Base-by-base conservation (phyloP, 2,888 invertebrate genomes). In the Tinea trinotella region DNA sequence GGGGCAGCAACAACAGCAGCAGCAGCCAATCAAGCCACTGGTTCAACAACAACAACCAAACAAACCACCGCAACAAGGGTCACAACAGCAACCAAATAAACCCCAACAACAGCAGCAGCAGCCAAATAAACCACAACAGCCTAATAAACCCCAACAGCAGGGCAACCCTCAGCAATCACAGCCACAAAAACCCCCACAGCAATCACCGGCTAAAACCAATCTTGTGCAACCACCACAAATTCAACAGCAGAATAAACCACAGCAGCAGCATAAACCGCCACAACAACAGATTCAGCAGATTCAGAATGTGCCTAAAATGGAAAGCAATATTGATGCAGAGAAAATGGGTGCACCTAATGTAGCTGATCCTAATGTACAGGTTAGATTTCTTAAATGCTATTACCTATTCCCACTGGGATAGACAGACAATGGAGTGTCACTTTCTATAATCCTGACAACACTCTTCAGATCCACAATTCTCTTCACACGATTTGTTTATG, bases 221-320 rank as follows among this genome's bases (percentile, higher is more conserved):
- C 9, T 24, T 1, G 9, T 12, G 4, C 49, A 19, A 18, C 20
- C 46, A 13, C 52, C 46, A 50, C 19, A 54, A 54, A 22, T 7
- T 46, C 20, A 46, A 12, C 56, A 35, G 17, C 57, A 55, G 15
- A 55, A 57, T 9, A 54, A 40, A 53, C 55, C 56, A 18, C 18
- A 52, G 6, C 55, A 56, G n/a, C 30, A 30, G n/a, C n/a, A n/a
- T n/a, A 53, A 54, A 13, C 53, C 55, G 40, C 49, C 57, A 18
- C 46, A 40, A 53, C 55, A 55, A 18, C 18, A 52, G 6, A 54
- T 55, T n/a, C 30, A 30, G n/a, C 66, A 65, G 53, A 70, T 59
- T 19, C 7, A 19, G 46, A 52, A 50, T 24, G 15, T n/a, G 9
- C 17, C 30, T 30, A 30, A 30, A n/a, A n/a, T 30, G 2, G 7